Conservation (phyloP, 2,888 invertebrate species). For the Tipula confusa region DNA sequence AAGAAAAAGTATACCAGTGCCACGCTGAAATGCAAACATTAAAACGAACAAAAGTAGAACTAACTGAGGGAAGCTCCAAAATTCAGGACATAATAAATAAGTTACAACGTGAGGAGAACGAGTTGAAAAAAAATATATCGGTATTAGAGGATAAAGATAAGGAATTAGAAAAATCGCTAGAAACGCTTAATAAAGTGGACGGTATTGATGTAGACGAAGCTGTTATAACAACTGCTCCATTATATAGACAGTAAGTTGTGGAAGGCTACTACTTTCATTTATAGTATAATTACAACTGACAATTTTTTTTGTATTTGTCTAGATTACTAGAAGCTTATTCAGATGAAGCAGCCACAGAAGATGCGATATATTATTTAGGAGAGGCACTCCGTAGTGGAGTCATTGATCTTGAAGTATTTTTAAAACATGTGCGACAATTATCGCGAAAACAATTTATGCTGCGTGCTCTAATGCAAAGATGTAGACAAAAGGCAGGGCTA, state of each 20-base stretch:
- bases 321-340: conserved; percentile 90
- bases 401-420: conserved; percentile 92
- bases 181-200: conserved; percentile 70
- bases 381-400: conserved; percentile 88
- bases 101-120: conserved; percentile 70
- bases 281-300: conserved; percentile 29
- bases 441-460: conserved; percentile 95
- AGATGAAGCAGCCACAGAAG: conserved; percentile 96
- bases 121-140: conserved; percentile 78
- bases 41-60: conserved; percentile 78
- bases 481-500: conserved; percentile 88
- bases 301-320: conserved; percentile 39
- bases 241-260: conserved; percentile 80
- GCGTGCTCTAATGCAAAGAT: conserved; percentile 93
- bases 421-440: conserved; percentile 92
- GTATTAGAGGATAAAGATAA: conserved; percentile 81
- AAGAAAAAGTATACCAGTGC: conserved; percentile 84
- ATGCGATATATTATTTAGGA: conserved; percentile 96
- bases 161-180: conserved; percentile 76
- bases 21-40: conserved; percentile 90
- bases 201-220: conserved; percentile 92
- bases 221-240: conserved; percentile 90
- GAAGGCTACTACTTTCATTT: conserved; percentile 32
- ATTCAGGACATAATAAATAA: conserved; percentile 73
- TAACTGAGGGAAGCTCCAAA: conserved; percentile 76